Base-by-base conservation (phyloP, 2,888 invertebrate genomes). In the Trichopria drosophilae region DNA sequence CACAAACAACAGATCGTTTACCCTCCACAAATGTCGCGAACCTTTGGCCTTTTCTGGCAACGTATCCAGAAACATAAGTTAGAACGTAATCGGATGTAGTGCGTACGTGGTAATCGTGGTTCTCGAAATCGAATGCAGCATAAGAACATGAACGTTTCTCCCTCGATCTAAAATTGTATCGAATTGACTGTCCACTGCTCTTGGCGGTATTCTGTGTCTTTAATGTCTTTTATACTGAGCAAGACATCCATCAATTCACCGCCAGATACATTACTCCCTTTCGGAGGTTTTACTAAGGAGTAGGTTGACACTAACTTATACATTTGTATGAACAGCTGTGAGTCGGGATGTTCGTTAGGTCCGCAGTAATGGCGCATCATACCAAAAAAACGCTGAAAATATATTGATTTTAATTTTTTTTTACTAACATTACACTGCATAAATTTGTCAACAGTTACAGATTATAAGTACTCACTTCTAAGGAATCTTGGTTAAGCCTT, bases 1-100 rank as follows among this genome's bases (percentile, higher is more conserved):
- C n/a, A 20, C 46, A 53, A 23, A 22, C 19, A 9, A 9, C 15
- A 5, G 24, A 6, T 5, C 13, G 20, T 6, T 22, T 28, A 24
- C 12, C 13, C 5, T 2, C 10, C 19, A 13, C 18, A 23, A 46
- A 40, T 4, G 20, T 13, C 15, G 41, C 35, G 37, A 47, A 36
- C 5, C 47, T 18, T 6, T 3, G 2, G n/a, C 35, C 24, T 26
- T 47, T 47, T 36, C 47, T 13, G 4, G 47, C 43, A 10, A 52
- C 22, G 16, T 39, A 52, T 37, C 52, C 52, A 22, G 43, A 20
- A 1, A 52, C 31, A 31, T 47, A 52, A 23, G 46, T 24, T 13
- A 37, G 9, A 10, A 37, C 37, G 29, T 52, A 52, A 12, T 29
- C 18, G 2, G 47, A 52, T 13, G 47, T 41, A 1, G 13, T 31